Base-by-base conservation (phyloP, 2,113 vertebrate genomes). In the Xiphorhynchus elegans region DNA sequence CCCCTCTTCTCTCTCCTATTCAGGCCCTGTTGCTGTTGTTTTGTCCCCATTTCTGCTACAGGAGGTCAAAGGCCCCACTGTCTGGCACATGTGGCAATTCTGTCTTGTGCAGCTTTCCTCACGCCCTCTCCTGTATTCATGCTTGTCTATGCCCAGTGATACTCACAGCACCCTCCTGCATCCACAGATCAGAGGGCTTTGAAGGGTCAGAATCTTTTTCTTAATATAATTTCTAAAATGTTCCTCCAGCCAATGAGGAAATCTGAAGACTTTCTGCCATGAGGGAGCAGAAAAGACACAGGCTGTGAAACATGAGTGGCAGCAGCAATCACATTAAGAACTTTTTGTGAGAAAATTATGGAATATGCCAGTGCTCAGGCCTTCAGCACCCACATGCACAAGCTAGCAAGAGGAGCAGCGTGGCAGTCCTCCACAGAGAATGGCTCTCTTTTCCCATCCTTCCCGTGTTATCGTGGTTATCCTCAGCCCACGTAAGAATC, bases 51-150 rank as follows among this genome's bases (percentile, higher is more conserved):
- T 70, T 47, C n/a, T 82, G 33, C 35, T 70, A 17, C 11, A 74
- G n/a, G 17, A 68, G 10, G 18, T 7, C 33, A 73, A 50, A 52
- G 33, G 2, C 10, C 5, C 47, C 7, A 12, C 6, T 64, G 10
- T 8, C 26, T 56, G 23, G 4, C 3, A 19, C 4, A 5, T 7
- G 19, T 1, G 1, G 8, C 5, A 68, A 8, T 53, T 12, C 17
- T 68, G 24, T 23, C 31, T 55, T 49, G 19, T 24, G 5, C 7
- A 26, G 7, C 21, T 85, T 68, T 39, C n/a, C 16, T 8, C 16
- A 60, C 39, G 69, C 5, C 8, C 21, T 59, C 25, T 64, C 7
- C 49, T 55, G 46, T 11, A 12, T 64, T 46, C 2, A 4, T 46
- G 12, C 23, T 29, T 67, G 7, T 31, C 37, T 47, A 31, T 23